Evolutionary conservation across 1,140 invertebrate genomes (phyloP), one percentile per base, ranked within the genome.

Genomic region (Lepidotrigona ventralis): DNA sequence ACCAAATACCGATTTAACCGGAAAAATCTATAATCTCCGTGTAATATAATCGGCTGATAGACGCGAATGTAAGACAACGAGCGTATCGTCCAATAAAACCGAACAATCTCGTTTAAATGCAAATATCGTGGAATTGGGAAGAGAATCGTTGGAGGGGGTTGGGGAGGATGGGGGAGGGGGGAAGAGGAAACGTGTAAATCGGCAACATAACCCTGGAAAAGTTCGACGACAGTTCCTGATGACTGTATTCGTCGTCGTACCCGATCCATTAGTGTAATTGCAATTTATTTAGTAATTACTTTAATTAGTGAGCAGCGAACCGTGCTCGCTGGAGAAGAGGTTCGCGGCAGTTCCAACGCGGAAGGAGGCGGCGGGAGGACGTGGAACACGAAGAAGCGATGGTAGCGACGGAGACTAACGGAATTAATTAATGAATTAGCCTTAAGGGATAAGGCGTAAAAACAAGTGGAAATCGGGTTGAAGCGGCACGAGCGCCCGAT

Each of bases 391-490:
- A 66, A 75, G 76, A 75, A 79, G 58, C 70, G 78, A 83, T 75
- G 73, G 54, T 33, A 33, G 33, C 33, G 33, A 75, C 46, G 83
- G 84, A 88, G 90, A 90, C 84, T 92, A 92, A 92, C 87, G 90
- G 91, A 94, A 94, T 94, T 94, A 94, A 94, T 93, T 93, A 94
- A 94, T 94, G 93, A 94, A 94, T 93, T 93, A 94, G 92, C 92
- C 90, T 91, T 91, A 90, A 91, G 91, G 91, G 92, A 93, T 93
- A 92, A 90, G 91, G 90, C 90, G 91, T 93, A 93, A 94, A 94
- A 94, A 94, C 93, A 93, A 94, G 93, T 92, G 92, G 91, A 92
- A 90, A 92, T 93, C 89, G 89, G 90, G 90, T 85, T 85, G 85
- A 88, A 85, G 73, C 76, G 78, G 69, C 71, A 46, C 39, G 39